A percentile compares a stretch with the other conserved stretches of the same genome.
phyloP scores from a whole-genome alignment of 1,140 invertebrate species.

The Zophobas atratus region DNA sequence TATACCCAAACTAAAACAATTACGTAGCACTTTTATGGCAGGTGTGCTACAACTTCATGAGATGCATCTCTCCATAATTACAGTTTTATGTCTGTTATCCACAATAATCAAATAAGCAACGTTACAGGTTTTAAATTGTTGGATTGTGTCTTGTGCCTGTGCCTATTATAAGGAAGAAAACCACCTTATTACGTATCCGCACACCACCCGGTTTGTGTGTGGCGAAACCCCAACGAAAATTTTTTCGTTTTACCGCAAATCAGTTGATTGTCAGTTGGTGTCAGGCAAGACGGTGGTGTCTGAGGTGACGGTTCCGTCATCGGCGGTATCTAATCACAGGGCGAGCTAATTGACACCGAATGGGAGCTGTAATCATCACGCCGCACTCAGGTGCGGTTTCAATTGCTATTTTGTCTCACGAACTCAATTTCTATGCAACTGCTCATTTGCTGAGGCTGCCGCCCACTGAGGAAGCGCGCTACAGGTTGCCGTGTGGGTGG shows the following conservation, averaged over 20 bases:
- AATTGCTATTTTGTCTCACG: conserved; percentile 65
- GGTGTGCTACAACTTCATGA: conserved; percentile 37
- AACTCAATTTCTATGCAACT: conserved; percentile 64
- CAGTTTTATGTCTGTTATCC: conserved; percentile 14
- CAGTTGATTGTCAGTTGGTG: conserved; percentile 27
- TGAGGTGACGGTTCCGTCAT: conserved; percentile 51
- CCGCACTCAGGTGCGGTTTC: conserved; percentile 62
- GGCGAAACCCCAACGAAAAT: neutral
- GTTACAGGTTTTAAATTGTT: conserved; percentile 6
- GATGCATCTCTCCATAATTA: conserved; percentile 37
- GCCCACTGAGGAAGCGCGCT: conserved; percentile 55
- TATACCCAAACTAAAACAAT: conserved; percentile 15
- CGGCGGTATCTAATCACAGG: conserved; percentile 63
- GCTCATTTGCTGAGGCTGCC: conserved; percentile 57
- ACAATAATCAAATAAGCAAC: conserved; percentile 32
- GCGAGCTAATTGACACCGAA: conserved; percentile 65
- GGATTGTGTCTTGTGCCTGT: conserved; percentile 9
- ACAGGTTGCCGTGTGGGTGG: conserved; percentile 55
- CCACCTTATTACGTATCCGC: conserved; percentile 9
- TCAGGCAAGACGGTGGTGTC: conserved; percentile 4
- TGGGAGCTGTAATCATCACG: conserved; percentile 63
- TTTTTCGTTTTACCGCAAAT: conserved; percentile 28
- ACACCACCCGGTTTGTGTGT: conserved; percentile 18
- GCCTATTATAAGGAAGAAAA: conserved; percentile 12
- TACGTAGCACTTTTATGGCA: conserved; percentile 41